These are phyloP conservation scores for Sterna hirundo DNA, from an alignment of 2,113 vertebrate genomes.

Conservation along the genomic window DNA sequence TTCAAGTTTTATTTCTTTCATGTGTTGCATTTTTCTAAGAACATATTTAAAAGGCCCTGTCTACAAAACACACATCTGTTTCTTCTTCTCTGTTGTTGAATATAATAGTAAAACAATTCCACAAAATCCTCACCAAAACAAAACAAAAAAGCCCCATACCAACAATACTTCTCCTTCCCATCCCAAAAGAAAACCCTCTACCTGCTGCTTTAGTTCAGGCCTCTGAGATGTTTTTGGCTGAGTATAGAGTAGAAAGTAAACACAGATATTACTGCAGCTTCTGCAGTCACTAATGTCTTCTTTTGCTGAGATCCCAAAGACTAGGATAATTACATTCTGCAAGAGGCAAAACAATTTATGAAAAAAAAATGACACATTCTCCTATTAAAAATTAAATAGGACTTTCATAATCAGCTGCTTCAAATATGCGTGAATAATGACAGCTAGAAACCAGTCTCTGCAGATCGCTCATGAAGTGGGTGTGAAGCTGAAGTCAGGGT, in stretches of 20 bases:
- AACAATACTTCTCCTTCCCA: not conserved
- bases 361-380: not conserved
- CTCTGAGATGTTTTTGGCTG: not conserved
- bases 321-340: slow-evolving; percentile 22
- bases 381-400: slow-evolving; percentile 59
- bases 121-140: not conserved
- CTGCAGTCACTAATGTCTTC: not conserved
- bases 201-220: not conserved
- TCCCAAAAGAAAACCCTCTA: not conserved
- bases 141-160: not conserved
- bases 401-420: slow-evolving; percentile 27
- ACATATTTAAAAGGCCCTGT: not conserved
- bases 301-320: not conserved
- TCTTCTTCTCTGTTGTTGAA: not conserved
- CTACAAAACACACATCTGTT: not conserved
- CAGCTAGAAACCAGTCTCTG: slow-evolving; percentile 8
- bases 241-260: not conserved
- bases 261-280: not conserved
- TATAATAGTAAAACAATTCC: not conserved
- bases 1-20: slow-evolving; percentile 18
- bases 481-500: slow-evolving; percentile 1
- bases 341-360: slow-evolving; percentile 20
- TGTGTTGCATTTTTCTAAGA: not conserved
- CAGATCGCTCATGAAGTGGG: not conserved
- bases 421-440: slow-evolving; percentile 20